These are phyloP conservation scores for Indicator indicator DNA, from an alignment of 2,113 vertebrate species.

Conservation along the genomic window DNA sequence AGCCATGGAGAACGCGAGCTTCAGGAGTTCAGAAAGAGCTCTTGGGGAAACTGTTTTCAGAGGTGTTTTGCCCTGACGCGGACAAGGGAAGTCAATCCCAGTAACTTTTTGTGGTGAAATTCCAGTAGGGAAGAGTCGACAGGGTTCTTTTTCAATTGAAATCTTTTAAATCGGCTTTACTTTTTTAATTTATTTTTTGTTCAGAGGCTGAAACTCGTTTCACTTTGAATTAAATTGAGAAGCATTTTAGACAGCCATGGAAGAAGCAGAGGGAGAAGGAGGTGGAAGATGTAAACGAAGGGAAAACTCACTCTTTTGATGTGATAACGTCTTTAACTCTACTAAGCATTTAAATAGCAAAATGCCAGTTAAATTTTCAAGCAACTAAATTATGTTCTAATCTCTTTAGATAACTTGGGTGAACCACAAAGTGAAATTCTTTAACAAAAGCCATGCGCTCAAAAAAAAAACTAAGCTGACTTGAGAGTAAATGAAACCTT, in stretches of 20 bases:
- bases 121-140: background rate
- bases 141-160: background rate
- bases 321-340: background rate
- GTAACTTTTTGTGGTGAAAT: background rate
- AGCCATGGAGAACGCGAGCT: accelerated
- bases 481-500: background rate
- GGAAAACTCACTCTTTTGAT: background rate
- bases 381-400: background rate
- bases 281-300: background rate
- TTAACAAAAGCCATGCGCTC: background rate
- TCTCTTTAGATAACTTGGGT: background rate
- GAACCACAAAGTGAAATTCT: background rate
- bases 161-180: background rate
- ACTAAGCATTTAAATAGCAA: background rate
- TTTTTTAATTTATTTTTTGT: background rate
- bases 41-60: background rate
- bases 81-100: background rate
- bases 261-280: background rate
- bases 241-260: background rate
- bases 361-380: background rate
- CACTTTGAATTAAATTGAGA: background rate
- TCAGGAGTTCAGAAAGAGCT: background rate
- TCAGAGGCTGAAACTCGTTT: background rate
- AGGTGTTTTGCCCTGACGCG: accelerated
- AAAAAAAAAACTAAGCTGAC: background rate